These are phyloP conservation scores for Drosophila fuyamai DNA, from an alignment of 1,140 invertebrate genomes.

Conservation along the genomic window DNA sequence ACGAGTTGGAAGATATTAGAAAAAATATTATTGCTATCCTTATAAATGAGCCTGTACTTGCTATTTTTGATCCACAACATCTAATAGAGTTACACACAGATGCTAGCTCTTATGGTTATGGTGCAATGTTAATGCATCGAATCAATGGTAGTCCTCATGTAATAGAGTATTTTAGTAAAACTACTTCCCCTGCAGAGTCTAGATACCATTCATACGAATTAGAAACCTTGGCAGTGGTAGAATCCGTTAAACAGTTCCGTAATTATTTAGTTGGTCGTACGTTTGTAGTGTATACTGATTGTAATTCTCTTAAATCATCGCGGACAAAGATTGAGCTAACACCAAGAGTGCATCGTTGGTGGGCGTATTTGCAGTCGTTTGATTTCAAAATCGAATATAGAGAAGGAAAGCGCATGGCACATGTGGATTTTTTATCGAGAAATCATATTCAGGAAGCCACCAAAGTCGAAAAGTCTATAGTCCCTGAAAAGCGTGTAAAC, in stretches of 20 bases:
- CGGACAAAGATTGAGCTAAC: constrained; percentile 12
- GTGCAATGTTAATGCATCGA: neutral
- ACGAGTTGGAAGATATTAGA: too few species aligned
- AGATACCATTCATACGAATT: neutral
- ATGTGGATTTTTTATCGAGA: constrained; percentile 13
- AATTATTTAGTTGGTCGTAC: constrained; percentile 6
- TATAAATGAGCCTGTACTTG: too few species aligned
- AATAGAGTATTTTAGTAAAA: constrained; percentile 1
- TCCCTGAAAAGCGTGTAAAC: neutral
- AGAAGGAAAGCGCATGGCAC: constrained; percentile 20
- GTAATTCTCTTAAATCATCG: constrained; percentile 11
- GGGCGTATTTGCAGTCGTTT: constrained; percentile 1
- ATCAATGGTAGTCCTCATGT: constrained; percentile 1
- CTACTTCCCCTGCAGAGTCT: constrained; percentile 1
- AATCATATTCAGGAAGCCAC: constrained; percentile 6
- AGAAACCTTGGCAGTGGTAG: too few species aligned
- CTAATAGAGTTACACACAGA: neutral
- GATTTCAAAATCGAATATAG: constrained; percentile 13
- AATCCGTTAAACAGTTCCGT: neutral
- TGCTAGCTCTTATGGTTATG: neutral
- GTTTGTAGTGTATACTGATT: constrained; percentile 14
- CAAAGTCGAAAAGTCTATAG: neutral
- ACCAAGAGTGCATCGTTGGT: neutral
- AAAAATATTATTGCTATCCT: too few species aligned
- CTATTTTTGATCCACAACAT: too few species aligned